Percentiles rank a stretch among this genome's conserved stretches.
phyloP scores from a whole-genome alignment of 2,113 vertebrate species.

The Psittacara wagleri region DNA sequence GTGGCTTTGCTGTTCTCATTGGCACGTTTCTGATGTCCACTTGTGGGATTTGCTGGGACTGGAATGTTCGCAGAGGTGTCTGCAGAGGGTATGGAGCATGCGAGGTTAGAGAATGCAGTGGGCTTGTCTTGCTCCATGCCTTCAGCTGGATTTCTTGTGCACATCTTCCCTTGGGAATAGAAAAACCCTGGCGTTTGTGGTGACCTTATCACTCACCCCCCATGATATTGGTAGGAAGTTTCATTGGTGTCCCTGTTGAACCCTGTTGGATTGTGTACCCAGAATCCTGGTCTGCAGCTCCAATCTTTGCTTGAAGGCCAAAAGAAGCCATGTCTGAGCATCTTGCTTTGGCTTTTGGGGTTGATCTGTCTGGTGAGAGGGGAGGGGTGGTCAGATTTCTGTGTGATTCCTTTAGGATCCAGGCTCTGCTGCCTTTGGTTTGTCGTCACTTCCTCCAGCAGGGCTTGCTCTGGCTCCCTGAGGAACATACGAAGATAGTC shows the following conservation, averaged over 20 bases:
- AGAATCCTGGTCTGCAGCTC: background rate
- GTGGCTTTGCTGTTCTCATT: constrained; percentile 42
- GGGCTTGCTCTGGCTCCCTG: background rate
- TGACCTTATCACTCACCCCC: background rate
- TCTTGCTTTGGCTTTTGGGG: background rate
- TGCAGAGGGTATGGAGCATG: background rate
- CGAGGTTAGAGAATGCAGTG: background rate
- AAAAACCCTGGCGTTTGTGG: background rate
- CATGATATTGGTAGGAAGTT: accelerated
- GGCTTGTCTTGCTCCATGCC: background rate
- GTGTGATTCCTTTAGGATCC: background rate
- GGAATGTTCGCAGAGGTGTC: background rate
- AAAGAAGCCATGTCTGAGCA: background rate
- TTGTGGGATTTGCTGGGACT: constrained; percentile 10
- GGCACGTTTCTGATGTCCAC: background rate
- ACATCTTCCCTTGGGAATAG: background rate
- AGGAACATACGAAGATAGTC: background rate
- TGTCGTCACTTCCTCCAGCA: background rate
- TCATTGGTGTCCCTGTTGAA: background rate
- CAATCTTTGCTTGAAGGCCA: background rate
- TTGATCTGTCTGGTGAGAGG: background rate
- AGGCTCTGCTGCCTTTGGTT: background rate
- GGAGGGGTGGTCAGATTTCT: background rate
- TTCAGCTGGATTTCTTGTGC: background rate
- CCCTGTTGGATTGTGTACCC: background rate